These are phyloP conservation scores for Plectrocnemia conspersa DNA, from an alignment of 1,140 invertebrate species.

Conservation along the genomic window DNA sequence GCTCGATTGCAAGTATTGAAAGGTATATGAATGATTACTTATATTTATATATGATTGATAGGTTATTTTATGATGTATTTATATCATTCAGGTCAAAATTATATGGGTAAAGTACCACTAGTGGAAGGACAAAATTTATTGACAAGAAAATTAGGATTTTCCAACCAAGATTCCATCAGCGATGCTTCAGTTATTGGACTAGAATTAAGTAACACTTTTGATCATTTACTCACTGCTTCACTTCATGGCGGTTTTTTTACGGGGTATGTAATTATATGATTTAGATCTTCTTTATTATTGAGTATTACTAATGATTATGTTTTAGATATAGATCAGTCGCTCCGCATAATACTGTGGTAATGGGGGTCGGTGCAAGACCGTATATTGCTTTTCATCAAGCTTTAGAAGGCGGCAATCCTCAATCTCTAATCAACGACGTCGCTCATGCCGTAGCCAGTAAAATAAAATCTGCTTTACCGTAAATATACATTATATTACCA, in stretches of 20 bases:
- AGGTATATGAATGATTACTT: constrained; percentile 50
- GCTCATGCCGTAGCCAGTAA: constrained; percentile 85
- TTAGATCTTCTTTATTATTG: neutral
- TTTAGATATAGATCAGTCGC: constrained; percentile 65
- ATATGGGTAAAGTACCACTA: constrained; percentile 52
- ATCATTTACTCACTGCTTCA: constrained; percentile 79
- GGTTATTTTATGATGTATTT: constrained; percentile 2
- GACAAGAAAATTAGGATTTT: constrained; percentile 81
- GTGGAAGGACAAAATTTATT: constrained; percentile 53
- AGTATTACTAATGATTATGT: constrained; percentile 1
- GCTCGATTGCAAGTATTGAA: constrained; percentile 77
- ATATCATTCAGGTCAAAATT: neutral
- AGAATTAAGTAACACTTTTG: constrained; percentile 73
- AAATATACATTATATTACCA: constrained; percentile 39
- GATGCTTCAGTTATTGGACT: constrained; percentile 77
- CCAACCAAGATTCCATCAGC: constrained; percentile 67
- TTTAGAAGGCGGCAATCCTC: constrained; percentile 73
- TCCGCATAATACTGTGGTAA: constrained; percentile 70
- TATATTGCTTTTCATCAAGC: constrained; percentile 87
- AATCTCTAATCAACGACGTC: constrained; percentile 74
- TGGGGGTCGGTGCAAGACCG: constrained; percentile 76
- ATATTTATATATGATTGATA: constrained; percentile 6
- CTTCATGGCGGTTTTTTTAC: constrained; percentile 72
- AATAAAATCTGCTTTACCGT: constrained; percentile 82
- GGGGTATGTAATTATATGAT: constrained; percentile 38